A percentile compares a stretch with the other conserved stretches of the same genome.
These are phyloP conservation scores for Pituophis catenifer DNA, from an alignment of 2,113 vertebrate species.

Conservation along the genomic window DNA sequence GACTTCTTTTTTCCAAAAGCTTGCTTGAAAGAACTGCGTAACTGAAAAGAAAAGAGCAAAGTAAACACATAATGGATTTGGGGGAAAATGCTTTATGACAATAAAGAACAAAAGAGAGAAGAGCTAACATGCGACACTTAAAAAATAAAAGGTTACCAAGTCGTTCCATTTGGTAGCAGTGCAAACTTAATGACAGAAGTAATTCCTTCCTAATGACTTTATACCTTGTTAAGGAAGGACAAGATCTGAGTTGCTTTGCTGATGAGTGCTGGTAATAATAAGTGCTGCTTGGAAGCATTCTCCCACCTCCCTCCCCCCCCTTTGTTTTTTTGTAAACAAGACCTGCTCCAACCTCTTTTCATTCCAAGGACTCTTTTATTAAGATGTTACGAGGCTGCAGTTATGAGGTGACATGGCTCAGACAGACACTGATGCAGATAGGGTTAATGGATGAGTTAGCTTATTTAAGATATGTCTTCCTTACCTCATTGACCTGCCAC, in stretches of 20 bases:
- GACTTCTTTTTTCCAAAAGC: slow-evolving; percentile 98
- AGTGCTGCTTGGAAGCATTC: slow-evolving; percentile 40
- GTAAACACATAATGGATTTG: slow-evolving; percentile 2
- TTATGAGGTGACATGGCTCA: slow-evolving; percentile 45
- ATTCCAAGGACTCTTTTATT: slow-evolving; percentile 40
- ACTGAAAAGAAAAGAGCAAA: slow-evolving; percentile 70
- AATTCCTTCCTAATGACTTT: slow-evolving; percentile 23
- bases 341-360: slow-evolving; percentile 44
- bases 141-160: slow-evolving; percentile 40
- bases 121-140: slow-evolving; percentile 62
- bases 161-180: neutral
- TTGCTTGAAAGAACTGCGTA: slow-evolving; percentile 98
- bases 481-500: slow-evolving; percentile 99
- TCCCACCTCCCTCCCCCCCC: slow-evolving; percentile 23
- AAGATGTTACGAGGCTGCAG: slow-evolving; percentile 33
- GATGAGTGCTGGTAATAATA: slow-evolving; percentile 45
- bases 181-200: slow-evolving; percentile 17
- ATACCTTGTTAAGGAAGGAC: slow-evolving; percentile 63
- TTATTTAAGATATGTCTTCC: slow-evolving; percentile 70
- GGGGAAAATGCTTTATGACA: neutral
- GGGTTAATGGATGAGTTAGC: slow-evolving; percentile 77
- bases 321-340: neutral
- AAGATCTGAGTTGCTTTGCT: slow-evolving; percentile 28
- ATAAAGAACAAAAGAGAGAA: neutral
- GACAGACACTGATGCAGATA: slow-evolving; percentile 60